Base-by-base conservation (phyloP, 92 coral and sea anemone species). In the Meandrina meandrites region DNA sequence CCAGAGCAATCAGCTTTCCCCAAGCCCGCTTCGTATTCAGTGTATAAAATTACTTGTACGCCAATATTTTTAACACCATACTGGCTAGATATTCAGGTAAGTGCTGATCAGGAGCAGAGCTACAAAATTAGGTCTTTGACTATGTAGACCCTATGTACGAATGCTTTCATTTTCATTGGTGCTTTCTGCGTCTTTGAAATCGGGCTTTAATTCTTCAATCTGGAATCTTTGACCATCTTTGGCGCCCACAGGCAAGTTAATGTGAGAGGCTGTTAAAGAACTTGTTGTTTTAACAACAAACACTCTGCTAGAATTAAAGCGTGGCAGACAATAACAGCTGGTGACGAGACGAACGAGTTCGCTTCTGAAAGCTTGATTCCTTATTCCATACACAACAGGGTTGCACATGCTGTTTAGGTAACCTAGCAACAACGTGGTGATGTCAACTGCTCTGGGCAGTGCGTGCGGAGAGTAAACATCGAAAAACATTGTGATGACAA, bases 401-500 rank as follows among this genome's bases (percentile, higher is more conserved):
- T 94, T 94, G 34, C 91, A 90, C 88, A 90, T 60, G 75, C 95
- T 92, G 75, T 90, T 92, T 30, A 86, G 66, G 86, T 92, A 92
- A n/a, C 98, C 98, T 28, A 94, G 80, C 83, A 92, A 70, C 24
- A 94, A 76, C 5, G 95, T 90, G 28, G 93, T 83, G 40, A 94
- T 81, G 68, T 92, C 92, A 53, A 94, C 75, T 14, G 60, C 90
- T 19, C 95, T 89, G 58, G 98, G 98, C 40, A 94, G 75, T 30
- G 91, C 88, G 22, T 34, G 74, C 1, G 87, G 58, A 21, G 31
- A 47, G 51, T 90, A 90, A 42, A 94, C 92, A 81, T 94, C 92
- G 24, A 88, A 62, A 58, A 94, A 88, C 95, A 92, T 94, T n/a
- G 94, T 94, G 62, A 94, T 66, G 0, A 92, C 98, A 80, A 92